These are phyloP conservation scores for Nudaria mundana DNA, from an alignment of 2,888 invertebrate genomes.

Conservation along the genomic window DNA sequence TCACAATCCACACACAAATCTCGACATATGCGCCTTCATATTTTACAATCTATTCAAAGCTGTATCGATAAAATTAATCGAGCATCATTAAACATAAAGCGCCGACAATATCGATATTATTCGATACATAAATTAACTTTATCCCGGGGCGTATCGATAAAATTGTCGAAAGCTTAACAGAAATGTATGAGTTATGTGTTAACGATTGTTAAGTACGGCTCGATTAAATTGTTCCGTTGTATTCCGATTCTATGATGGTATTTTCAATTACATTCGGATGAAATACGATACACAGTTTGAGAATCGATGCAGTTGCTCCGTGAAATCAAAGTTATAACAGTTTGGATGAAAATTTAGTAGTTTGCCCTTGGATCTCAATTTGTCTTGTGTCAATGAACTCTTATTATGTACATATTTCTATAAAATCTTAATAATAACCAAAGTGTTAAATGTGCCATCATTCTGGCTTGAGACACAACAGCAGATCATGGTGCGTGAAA, in stretches of 20 bases:
- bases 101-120: constrained; percentile 33
- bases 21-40: constrained; percentile 50
- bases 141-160: constrained; percentile 38
- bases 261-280: constrained; percentile 20
- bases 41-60: constrained; percentile 37
- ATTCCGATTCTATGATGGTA: constrained; percentile 19
- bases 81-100: constrained; percentile 39
- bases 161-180: constrained; percentile 42
- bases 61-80: constrained; percentile 43
- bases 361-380: no score
- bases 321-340: no score
- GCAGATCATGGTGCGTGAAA: no score
- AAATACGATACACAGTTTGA: constrained; percentile 10
- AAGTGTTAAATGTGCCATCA: no score
- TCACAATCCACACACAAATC: constrained; percentile 29
- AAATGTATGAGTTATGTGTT: constrained; percentile 36
- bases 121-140: constrained; percentile 37
- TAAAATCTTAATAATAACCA: no score
- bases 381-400: no score
- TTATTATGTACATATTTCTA: no score
- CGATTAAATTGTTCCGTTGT: constrained; percentile 32
- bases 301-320: no score
- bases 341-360: no score
- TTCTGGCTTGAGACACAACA: no score
- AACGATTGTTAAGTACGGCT: constrained; percentile 34